Evolutionary conservation across 2,797 vertebrate species (phyloP).

Genomic region (Yasuhikotakia modesta): DNA sequence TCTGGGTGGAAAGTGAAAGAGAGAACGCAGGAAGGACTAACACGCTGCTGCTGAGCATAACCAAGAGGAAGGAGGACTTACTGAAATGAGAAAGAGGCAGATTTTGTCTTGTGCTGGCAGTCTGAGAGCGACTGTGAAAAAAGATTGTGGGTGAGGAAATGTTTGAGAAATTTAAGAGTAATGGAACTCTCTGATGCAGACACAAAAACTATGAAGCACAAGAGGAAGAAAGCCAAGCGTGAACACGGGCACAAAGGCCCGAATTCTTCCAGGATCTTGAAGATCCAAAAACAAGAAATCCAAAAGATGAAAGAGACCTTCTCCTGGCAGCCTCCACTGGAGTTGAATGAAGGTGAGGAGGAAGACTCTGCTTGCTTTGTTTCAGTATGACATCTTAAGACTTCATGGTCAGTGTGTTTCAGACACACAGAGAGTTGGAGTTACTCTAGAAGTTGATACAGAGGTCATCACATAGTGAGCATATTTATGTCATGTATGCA

Average conservation of each 20-base stretch:
- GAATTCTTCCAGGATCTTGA: constrained; percentile 71
- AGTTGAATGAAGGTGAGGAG: constrained; percentile 93
- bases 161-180: constrained; percentile 18
- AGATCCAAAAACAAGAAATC: constrained; percentile 84
- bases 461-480: constrained; percentile 81
- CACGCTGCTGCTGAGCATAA: constrained; percentile 45
- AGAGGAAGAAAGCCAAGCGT: constrained; percentile 80
- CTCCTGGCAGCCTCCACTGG: constrained; percentile 95
- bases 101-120: constrained; percentile 79
- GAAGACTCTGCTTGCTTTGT: constrained; percentile 71
- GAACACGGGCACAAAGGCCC: constrained; percentile 83
- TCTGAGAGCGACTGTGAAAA: constrained; percentile 85
- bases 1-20: constrained; percentile 76
- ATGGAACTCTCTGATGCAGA: constrained; percentile 62
- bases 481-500: not conserved
- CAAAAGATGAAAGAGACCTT: constrained; percentile 89
- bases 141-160: constrained; percentile 61
- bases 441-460: constrained; percentile 87
- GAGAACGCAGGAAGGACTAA: constrained; percentile 71
- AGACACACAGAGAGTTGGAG: constrained; percentile 88
- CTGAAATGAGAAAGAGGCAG: constrained; percentile 69
- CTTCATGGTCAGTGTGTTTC: not conserved
- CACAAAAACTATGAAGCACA: constrained; percentile 64
- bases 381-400: no score
- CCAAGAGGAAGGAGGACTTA: constrained; percentile 62